Conservation (phyloP, 2,888 invertebrate genomes). For the Chrysolina haemoptera region DNA sequence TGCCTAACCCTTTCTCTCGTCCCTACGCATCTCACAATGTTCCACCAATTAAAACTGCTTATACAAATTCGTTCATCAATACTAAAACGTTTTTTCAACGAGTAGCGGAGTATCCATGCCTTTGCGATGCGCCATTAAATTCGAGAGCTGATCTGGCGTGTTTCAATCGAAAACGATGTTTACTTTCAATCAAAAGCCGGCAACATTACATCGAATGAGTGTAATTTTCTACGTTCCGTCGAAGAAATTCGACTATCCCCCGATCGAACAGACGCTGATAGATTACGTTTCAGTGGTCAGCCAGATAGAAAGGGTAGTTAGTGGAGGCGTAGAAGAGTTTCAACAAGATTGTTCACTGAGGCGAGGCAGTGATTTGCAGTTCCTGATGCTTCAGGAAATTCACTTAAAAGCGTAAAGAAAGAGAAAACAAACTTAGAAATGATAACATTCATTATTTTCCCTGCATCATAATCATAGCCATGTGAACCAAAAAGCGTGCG, state of each 20-base stretch:
- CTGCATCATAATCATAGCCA: too few relatives aligned
- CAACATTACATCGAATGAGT: conserved; percentile 49
- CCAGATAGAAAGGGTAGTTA: conserved; percentile 45
- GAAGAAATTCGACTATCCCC: conserved; percentile 28
- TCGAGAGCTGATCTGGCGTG: conserved; percentile 35
- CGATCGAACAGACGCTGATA: conserved; percentile 49
- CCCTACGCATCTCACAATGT: too few relatives aligned
- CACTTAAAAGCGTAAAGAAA: not conserved
- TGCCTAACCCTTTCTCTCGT: too few relatives aligned
- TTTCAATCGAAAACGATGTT: conserved; percentile 48
- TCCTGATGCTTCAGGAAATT: not conserved
- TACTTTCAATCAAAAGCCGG: conserved; percentile 51
- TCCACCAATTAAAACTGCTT: too few relatives aligned
- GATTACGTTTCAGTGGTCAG: conserved; percentile 49
- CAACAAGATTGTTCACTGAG: not conserved
- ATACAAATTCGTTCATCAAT: not conserved
- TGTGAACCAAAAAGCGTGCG: too few relatives aligned
- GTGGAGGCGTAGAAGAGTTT: conserved; percentile 11
- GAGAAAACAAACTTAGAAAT: too few relatives aligned
- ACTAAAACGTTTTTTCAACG: not conserved
- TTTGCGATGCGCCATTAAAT: conserved; percentile 30
- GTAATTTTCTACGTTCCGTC: conserved; percentile 50
- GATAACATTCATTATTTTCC: too few relatives aligned
- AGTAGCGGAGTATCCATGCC: not conserved
- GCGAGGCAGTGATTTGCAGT: not conserved